These are phyloP conservation scores for Drosophila arawakana DNA, from an alignment of 1,140 invertebrate species.

Conservation along the genomic window DNA sequence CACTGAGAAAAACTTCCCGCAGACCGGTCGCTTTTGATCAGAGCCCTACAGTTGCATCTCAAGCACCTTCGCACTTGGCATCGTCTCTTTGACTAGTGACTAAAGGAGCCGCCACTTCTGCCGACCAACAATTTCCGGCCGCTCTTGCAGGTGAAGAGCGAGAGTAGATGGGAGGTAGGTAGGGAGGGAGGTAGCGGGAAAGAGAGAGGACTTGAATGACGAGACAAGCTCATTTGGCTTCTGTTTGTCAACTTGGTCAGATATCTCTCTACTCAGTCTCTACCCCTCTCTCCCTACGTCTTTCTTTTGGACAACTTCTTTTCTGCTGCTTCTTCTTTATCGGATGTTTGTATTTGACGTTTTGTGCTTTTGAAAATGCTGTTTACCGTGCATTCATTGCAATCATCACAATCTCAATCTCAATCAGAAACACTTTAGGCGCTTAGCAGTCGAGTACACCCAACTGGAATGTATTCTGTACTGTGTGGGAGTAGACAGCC, in stretches of 20 bases:
- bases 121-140: conserved; percentile 15
- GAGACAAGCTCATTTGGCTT: conserved; percentile 80
- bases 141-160: too few species aligned
- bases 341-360: conserved; percentile 77
- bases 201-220: conserved; percentile 7
- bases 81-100: conserved; percentile 57
- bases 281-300: too few species aligned
- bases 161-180: background rate
- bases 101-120: conserved; percentile 17
- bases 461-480: conserved; percentile 12
- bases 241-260: conserved; percentile 60
- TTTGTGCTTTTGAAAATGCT: conserved; percentile 66
- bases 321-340: conserved; percentile 34
- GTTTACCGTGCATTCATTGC: conserved; percentile 66
- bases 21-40: conserved; percentile 69
- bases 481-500: too few species aligned
- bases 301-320: background rate
- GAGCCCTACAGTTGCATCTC: conserved; percentile 73
- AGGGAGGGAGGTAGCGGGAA: background rate
- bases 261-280: too few species aligned
- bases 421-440: conserved; percentile 76
- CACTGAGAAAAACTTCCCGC: conserved; percentile 12
- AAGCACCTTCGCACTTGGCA: conserved; percentile 52
- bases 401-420: conserved; percentile 62
- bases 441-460: conserved; percentile 39